A percentile compares a stretch with the other conserved stretches of the same genome.
These are phyloP conservation scores for Sander vitreus DNA, from an alignment of 2,113 vertebrate species.

Conservation along the genomic window DNA sequence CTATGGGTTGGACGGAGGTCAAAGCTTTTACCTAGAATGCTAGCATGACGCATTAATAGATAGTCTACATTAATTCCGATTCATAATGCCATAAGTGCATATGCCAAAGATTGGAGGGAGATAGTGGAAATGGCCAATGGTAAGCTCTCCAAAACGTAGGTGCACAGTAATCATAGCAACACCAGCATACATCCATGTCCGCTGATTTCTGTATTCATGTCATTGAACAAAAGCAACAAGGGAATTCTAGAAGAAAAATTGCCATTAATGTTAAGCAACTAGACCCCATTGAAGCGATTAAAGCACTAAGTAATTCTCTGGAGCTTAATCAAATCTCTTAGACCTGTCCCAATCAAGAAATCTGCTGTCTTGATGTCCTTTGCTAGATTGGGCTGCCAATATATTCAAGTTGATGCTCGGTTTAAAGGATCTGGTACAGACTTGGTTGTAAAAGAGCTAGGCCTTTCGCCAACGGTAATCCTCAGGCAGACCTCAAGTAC, in stretches of 20 bases:
- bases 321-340: slow-evolving; percentile 36
- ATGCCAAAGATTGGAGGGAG: background rate
- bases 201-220: background rate
- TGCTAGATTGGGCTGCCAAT: slow-evolving; percentile 5
- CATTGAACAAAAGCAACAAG: background rate
- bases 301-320: slow-evolving; percentile 7
- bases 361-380: slow-evolving; percentile 24
- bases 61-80: background rate
- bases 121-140: background rate
- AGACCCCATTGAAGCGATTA: background rate
- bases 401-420: slow-evolving; percentile 35
- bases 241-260: background rate
- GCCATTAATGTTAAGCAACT: background rate
- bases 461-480: slow-evolving; percentile 21
- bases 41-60: background rate
- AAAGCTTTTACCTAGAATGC: background rate
- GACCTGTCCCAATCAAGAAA: slow-evolving; percentile 31
- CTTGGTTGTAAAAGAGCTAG: slow-evolving; percentile 28
- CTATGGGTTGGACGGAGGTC: background rate
- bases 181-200: background rate
- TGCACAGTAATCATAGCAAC: slow-evolving; percentile 22
- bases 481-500: slow-evolving; percentile 4
- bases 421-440: slow-evolving; percentile 40
- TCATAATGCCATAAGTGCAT: background rate
- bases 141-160: slow-evolving; percentile 3